phyloP scores from a whole-genome alignment of 2,888 invertebrate genomes.

The Leucophenga montana region DNA sequence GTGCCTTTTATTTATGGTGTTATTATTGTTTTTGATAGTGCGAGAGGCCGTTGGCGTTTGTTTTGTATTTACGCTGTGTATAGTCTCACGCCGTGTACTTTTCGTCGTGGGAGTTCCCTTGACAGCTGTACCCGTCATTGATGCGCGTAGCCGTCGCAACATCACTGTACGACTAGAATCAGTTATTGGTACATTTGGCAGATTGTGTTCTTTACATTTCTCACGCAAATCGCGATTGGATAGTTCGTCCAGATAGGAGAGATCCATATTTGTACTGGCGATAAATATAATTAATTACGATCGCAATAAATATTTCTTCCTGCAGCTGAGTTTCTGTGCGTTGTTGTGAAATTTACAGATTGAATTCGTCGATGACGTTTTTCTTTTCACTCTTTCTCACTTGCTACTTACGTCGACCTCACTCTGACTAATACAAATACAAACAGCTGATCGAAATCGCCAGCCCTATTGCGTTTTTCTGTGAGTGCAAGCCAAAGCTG shows the following conservation, averaged over 20 bases:
- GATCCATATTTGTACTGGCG: conserved; percentile 45
- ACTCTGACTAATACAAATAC: background rate
- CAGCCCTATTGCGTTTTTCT: no score
- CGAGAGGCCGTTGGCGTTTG: conserved; percentile 1
- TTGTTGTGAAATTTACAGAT: background rate
- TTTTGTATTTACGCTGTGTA: conserved; percentile 55
- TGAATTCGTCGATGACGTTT: background rate
- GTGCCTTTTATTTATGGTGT: conserved; percentile 44
- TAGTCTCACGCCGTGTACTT: conserved; percentile 63
- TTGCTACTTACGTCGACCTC: background rate
- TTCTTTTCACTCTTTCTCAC: no score
- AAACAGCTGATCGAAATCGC: background rate
- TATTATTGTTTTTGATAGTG: conserved; percentile 7
- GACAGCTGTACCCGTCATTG: conserved; percentile 55
- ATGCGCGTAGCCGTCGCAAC: conserved; percentile 58
- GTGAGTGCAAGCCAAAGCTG: no score
- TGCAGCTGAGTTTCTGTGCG: no score
- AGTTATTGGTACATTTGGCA: conserved; percentile 71
- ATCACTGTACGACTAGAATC: conserved; percentile 67
- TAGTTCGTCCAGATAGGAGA: conserved; percentile 56
- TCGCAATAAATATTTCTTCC: no score
- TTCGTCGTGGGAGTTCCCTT: conserved; percentile 38
- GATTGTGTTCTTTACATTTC: conserved; percentile 63
- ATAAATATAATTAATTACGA: no score
- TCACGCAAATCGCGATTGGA: conserved; percentile 64